These are phyloP conservation scores for Plecturocebus donacophilus DNA, from an alignment of 2,113 vertebrate species.

Conservation along the genomic window DNA sequence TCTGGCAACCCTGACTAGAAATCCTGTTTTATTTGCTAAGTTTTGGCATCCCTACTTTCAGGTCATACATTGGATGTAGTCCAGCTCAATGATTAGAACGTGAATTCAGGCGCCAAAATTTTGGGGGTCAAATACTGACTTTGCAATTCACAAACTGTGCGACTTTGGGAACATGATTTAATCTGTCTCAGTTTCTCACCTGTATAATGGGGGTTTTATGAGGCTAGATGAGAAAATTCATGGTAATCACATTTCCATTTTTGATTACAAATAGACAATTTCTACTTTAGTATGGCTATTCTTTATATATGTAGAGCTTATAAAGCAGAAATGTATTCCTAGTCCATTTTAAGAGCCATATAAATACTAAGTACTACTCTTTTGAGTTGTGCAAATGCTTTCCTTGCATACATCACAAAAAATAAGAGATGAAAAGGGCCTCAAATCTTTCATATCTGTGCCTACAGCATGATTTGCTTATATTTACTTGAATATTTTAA, in stretches of 20 bases:
- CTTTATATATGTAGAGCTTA: neutral
- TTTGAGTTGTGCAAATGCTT: slow-evolving; percentile 29
- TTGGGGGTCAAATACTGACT: neutral
- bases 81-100: neutral
- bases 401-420: neutral
- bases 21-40: neutral
- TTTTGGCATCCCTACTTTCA: neutral
- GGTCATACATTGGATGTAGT: neutral
- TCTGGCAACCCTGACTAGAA: neutral
- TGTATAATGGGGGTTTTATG: neutral
- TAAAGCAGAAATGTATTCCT: neutral
- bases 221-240: neutral
- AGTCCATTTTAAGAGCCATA: neutral
- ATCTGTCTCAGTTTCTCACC: neutral
- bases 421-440: neutral
- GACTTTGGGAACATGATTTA: neutral
- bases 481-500: slow-evolving; percentile 54
- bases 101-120: neutral
- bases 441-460: slow-evolving; percentile 8
- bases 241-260: neutral
- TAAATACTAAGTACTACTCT: neutral
- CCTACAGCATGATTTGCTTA: neutral
- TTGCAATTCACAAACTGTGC: neutral
- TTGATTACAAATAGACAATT: neutral
- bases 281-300: neutral